These are phyloP conservation scores for Habrosyne pyritoides DNA, from an alignment of 2,888 invertebrate species.

Conservation along the genomic window DNA sequence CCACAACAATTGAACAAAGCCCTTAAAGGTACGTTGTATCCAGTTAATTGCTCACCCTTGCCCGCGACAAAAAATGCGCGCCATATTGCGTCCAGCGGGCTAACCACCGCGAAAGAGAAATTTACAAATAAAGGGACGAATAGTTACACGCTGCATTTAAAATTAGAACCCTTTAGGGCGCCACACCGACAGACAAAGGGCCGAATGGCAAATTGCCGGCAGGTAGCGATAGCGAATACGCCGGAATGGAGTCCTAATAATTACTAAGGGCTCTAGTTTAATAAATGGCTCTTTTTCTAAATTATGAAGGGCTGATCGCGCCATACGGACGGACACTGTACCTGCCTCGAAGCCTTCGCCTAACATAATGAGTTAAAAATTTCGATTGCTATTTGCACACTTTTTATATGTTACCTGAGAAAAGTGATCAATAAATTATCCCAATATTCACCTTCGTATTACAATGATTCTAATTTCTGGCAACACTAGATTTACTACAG, in stretches of 20 bases:
- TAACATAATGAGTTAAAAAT: constrained; percentile 66
- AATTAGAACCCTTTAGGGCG: constrained; percentile 84
- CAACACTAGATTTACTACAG: too few species aligned
- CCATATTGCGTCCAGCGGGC: constrained; percentile 81
- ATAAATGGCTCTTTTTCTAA: constrained; percentile 82
- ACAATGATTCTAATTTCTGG: too few species aligned
- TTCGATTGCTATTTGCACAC: constrained; percentile 59
- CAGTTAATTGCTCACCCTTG: constrained; percentile 79
- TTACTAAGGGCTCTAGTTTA: constrained; percentile 79
- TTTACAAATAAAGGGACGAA: constrained; percentile 77
- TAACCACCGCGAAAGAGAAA: constrained; percentile 82
- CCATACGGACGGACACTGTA: constrained; percentile 81
- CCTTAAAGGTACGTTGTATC: constrained; percentile 55
- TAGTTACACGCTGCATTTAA: constrained; percentile 82
- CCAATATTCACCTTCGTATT: too few species aligned
- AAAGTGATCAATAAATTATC: too few species aligned
- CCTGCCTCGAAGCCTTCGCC: constrained; percentile 75
- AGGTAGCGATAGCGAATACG: constrained; percentile 83
- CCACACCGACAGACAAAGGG: constrained; percentile 82
- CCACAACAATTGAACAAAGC: constrained; percentile 72
- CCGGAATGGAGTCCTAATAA: constrained; percentile 75
- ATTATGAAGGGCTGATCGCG: constrained; percentile 78
- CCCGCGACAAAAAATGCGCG: constrained; percentile 64
- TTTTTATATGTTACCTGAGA: constrained; percentile 34
- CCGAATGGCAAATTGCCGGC: constrained; percentile 81